A percentile compares a stretch with the other conserved stretches of the same genome.
Evolutionary conservation across 92 coral and sea anemone genomes (phyloP).

Genomic region (Epizoanthus stellaris): DNA sequence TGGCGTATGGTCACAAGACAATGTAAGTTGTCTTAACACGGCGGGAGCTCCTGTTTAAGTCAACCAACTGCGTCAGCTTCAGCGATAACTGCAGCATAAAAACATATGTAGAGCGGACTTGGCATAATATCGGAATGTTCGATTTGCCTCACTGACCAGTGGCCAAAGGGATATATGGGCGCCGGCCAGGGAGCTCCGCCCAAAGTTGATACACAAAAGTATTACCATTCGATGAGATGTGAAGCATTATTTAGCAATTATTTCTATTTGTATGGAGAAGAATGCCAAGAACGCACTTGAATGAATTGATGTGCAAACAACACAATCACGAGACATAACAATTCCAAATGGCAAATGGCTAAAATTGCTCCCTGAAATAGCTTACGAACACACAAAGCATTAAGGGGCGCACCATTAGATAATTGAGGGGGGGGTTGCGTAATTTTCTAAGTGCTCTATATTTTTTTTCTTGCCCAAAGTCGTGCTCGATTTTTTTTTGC

Average conservation of each 20-base stretch:
- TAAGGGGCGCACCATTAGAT: too few species aligned
- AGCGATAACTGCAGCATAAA: constrained; percentile 8
- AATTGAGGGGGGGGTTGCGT: too few species aligned
- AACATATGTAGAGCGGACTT: background rate
- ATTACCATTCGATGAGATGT: constrained; percentile 27
- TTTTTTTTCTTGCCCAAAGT: too few species aligned
- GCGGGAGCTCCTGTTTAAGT: background rate
- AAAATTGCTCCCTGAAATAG: constrained; percentile 39
- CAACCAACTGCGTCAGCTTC: background rate
- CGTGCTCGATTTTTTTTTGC: too few species aligned
- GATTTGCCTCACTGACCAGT: constrained; percentile 37
- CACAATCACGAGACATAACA: constrained; percentile 13
- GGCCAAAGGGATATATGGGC: constrained; percentile 21
- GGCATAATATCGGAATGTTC: constrained; percentile 23
- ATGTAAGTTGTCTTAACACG: background rate
- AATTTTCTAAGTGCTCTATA: too few species aligned
- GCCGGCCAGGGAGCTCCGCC: constrained; percentile 47
- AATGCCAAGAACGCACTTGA: constrained; percentile 42
- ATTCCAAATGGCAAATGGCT: constrained; percentile 18
- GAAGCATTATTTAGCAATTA: constrained; percentile 35
- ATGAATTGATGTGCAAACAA: constrained; percentile 33
- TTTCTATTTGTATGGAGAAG: constrained; percentile 28
- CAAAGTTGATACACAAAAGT: constrained; percentile 25
- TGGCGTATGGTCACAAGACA: background rate
- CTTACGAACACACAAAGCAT: background rate